phyloP scores from a whole-genome alignment of 2,888 invertebrate species.

The Tenthredo mesomela region DNA sequence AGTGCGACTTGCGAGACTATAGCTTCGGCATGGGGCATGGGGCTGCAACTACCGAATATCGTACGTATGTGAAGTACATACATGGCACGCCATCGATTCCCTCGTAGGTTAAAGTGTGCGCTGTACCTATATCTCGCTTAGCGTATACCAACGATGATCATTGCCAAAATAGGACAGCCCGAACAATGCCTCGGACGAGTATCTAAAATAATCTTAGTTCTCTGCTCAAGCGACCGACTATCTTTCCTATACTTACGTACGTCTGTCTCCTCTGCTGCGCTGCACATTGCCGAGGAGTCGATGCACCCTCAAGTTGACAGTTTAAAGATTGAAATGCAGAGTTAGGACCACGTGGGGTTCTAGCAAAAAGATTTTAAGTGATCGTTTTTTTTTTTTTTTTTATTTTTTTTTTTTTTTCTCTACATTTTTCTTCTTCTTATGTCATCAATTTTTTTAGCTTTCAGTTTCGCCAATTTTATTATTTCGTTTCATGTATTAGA shows the following conservation, averaged over 20 bases:
- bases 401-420: too few relatives aligned
- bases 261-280: neutral
- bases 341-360: neutral
- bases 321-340: neutral
- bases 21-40: neutral
- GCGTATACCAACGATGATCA: neutral
- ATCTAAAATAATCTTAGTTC: conserved; percentile 42
- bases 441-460: neutral
- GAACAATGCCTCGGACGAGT: conserved; percentile 38
- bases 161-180: conserved; percentile 48
- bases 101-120: conserved; percentile 16
- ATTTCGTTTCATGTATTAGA: too few relatives aligned
- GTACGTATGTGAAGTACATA: neutral
- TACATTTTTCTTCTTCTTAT: neutral
- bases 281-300: conserved; percentile 42
- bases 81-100: conserved; percentile 9
- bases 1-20: neutral
- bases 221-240: neutral
- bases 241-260: neutral
- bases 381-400: too few relatives aligned
- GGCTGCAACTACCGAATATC: conserved; percentile 2
- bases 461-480: neutral
- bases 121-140: neutral
- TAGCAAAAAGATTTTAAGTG: neutral
- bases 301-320: conserved; percentile 28